These are phyloP conservation scores for Drosophila paranaensis DNA, from an alignment of 2,888 invertebrate genomes.

Conservation along the genomic window DNA sequence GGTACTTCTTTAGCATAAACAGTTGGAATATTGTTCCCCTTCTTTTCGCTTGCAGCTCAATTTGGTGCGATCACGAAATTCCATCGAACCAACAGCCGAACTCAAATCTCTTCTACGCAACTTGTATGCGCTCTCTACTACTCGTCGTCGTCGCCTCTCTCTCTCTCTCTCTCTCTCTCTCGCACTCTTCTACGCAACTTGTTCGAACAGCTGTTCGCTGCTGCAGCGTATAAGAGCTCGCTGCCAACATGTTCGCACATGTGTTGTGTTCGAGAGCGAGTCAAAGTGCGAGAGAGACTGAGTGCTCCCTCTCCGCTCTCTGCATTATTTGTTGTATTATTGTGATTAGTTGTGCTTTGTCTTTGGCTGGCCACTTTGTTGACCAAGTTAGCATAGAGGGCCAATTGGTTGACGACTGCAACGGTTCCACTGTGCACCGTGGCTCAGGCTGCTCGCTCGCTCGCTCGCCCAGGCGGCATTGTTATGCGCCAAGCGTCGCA, in stretches of 20 bases:
- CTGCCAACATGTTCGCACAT: constrained; percentile 54
- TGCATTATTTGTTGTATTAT: constrained; percentile 30
- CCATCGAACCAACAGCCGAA: constrained; percentile 25
- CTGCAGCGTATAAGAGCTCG: constrained; percentile 38
- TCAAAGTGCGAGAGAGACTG: background rate
- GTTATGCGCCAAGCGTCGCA: constrained; percentile 75
- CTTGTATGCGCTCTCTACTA: constrained; percentile 45
- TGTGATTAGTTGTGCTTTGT: constrained; percentile 18
- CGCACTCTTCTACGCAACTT: constrained; percentile 65
- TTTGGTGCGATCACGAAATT: constrained; percentile 57
- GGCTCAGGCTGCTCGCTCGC: background rate
- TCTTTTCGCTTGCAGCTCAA: background rate
- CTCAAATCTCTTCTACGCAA: constrained; percentile 49
- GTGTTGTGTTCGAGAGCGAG: constrained; percentile 9
- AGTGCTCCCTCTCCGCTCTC: background rate
- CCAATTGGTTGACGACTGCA: constrained; percentile 51
- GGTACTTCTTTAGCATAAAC: background rate
- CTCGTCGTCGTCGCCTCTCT: background rate
- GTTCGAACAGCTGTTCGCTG: constrained; percentile 58
- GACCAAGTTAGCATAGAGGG: constrained; percentile 32
- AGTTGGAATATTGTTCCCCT: background rate
- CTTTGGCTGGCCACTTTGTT: constrained; percentile 39
- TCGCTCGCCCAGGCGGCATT: constrained; percentile 46
- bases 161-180: constrained; percentile 14
- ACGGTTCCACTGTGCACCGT: constrained; percentile 46